These are phyloP conservation scores for Oreochromis mossambicus DNA, from an alignment of 2,797 vertebrate genomes.

Conservation along the genomic window DNA sequence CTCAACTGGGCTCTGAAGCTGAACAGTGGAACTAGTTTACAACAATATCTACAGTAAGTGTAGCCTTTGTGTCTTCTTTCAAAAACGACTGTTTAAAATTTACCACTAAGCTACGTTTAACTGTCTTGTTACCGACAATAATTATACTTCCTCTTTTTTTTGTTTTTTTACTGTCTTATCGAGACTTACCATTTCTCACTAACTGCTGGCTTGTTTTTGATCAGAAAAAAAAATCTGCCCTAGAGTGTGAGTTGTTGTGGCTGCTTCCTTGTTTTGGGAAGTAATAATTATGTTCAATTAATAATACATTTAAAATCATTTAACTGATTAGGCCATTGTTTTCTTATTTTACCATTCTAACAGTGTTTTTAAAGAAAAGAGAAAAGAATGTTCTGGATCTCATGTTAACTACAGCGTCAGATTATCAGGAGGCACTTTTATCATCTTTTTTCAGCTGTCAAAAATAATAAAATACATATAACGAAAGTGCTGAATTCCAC, in stretches of 20 bases:
- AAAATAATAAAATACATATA: not conserved
- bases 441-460: not conserved
- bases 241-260: not conserved
- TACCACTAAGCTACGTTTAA: not conserved
- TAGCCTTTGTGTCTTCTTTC: not conserved
- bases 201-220: not conserved
- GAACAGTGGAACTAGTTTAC: not conserved
- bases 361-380: not conserved
- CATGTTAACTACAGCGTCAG: not conserved
- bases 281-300: not conserved
- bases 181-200: not conserved
- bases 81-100: not conserved
- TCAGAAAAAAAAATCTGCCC: not conserved
- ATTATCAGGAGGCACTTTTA: not conserved
- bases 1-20: not conserved
- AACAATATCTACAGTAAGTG: conserved; percentile 22
- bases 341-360: not conserved
- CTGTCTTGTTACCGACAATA: not conserved
- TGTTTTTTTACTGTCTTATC: not conserved
- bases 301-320: not conserved
- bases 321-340: not conserved
- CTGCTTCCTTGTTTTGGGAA: not conserved
- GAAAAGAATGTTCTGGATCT: not conserved
- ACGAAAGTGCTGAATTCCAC: not conserved
- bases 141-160: not conserved